Conservation (phyloP, 2,113 vertebrate genomes). For the Prionailurus viverrinus region DNA sequence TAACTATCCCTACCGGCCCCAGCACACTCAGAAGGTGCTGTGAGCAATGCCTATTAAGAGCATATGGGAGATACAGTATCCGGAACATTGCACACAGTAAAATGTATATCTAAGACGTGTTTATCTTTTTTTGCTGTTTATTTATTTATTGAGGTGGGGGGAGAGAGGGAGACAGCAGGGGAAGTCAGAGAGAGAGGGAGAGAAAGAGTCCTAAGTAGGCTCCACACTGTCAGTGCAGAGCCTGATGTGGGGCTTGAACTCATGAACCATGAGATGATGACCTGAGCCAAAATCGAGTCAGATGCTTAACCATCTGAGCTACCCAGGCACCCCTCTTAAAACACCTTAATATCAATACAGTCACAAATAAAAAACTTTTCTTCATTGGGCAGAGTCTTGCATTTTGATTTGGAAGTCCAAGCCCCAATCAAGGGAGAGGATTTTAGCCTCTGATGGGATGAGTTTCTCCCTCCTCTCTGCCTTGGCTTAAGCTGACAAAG, state of each 20-base stretch:
- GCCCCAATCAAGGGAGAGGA: not conserved
- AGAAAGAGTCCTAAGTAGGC: too few species aligned
- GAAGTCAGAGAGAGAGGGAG: too few species aligned
- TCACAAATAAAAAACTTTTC: not conserved
- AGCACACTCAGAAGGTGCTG: not conserved
- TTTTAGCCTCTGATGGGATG: not conserved
- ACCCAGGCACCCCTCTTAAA: not conserved
- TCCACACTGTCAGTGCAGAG: too few species aligned
- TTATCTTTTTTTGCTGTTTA: not conserved
- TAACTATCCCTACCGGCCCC: not conserved
- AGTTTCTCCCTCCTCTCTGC: not conserved
- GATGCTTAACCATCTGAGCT: too few species aligned
- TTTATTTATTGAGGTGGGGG: too few species aligned
- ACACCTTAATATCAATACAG: not conserved
- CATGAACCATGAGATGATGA: too few species aligned
- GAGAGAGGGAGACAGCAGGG: too few species aligned
- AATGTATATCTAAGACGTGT: not conserved
- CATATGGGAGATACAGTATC: not conserved
- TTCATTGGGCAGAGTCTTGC: not conserved
- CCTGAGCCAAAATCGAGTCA: too few species aligned
- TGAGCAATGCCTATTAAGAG: not conserved
- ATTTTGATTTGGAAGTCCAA: conserved; percentile 45
- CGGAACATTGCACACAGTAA: not conserved
- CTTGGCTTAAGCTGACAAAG: not conserved
- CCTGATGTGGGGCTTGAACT: too few species aligned